Percentiles rank a stretch among this genome's conserved stretches.
Evolutionary conservation across 2,888 invertebrate genomes (phyloP).

Genomic region (Conistra vaccinii): DNA sequence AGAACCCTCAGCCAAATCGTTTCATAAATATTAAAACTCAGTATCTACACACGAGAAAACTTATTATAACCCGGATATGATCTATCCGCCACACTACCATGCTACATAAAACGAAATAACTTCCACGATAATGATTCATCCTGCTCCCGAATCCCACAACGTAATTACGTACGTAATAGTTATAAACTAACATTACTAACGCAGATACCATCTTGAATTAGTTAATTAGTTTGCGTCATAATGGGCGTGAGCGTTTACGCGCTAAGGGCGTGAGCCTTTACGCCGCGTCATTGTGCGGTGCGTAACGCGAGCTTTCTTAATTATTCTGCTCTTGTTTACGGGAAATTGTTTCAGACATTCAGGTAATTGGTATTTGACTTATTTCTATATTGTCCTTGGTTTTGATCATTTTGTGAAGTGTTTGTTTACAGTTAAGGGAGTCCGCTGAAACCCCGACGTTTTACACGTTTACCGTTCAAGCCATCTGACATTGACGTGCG

Average conservation of each 20-base stretch:
- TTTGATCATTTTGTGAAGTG: conserved; percentile 18
- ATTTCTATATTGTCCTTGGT: conserved; percentile 36
- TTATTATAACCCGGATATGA: conserved; percentile 12
- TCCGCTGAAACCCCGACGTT: no score
- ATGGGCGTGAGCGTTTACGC: conserved; percentile 68
- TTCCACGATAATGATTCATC: conserved; percentile 20
- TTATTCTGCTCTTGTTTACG: conserved; percentile 67
- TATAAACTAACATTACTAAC: conserved; percentile 71
- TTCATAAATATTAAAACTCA: conserved; percentile 37
- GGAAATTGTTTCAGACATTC: conserved; percentile 58
- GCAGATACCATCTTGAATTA: conserved; percentile 74
- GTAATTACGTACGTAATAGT: conserved; percentile 68
- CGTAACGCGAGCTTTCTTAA: conserved; percentile 64
- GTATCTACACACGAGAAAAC: neutral
- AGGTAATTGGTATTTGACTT: conserved; percentile 59
- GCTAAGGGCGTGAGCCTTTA: conserved; percentile 68
- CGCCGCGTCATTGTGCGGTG: conserved; percentile 60
- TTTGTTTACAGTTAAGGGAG: neutral
- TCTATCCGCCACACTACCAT: neutral
- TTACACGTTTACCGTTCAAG: no score
- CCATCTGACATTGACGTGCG: no score
- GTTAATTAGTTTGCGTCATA: conserved; percentile 78
- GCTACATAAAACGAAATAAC: conserved; percentile 20
- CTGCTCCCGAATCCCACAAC: conserved; percentile 27
- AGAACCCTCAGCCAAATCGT: neutral